Percentiles rank a stretch among this genome's conserved stretches.
These are phyloP conservation scores for Parasteatoda lunata DNA, from an alignment of 2,888 invertebrate species.

Conservation along the genomic window DNA sequence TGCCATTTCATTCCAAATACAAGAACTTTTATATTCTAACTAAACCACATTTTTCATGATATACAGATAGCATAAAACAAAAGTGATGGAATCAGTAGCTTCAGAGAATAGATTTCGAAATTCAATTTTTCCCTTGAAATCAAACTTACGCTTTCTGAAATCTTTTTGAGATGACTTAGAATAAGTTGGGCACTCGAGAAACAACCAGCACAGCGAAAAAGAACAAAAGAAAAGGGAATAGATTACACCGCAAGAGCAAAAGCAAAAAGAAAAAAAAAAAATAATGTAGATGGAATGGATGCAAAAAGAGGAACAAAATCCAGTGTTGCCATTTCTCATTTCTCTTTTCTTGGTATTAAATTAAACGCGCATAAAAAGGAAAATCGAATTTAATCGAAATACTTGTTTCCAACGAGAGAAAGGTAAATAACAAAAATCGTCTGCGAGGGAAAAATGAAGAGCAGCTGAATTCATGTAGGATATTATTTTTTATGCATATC, in stretches of 20 bases:
- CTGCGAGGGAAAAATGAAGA: background rate
- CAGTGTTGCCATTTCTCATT: constrained; percentile 32
- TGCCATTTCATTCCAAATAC: no score
- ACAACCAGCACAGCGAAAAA: background rate
- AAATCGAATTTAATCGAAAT: constrained; percentile 58
- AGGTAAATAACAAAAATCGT: background rate
- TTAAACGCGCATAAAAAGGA: constrained; percentile 44
- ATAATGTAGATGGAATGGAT: background rate
- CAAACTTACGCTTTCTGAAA: no score
- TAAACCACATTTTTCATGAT: no score
- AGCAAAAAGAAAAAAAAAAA: background rate
- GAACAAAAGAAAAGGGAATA: constrained; percentile 14
- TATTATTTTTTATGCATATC: background rate
- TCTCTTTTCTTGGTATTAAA: constrained; percentile 34
- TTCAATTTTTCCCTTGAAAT: no score
- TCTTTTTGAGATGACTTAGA: no score
- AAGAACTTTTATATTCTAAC: no score
- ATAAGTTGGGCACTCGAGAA: background rate
- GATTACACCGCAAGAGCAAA: constrained; percentile 4
- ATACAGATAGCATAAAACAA: no score
- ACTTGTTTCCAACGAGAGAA: constrained; percentile 5
- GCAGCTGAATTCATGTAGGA: background rate
- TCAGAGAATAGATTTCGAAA: no score
- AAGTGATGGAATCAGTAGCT: no score
- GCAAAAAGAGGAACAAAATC: background rate